Conservation (phyloP, 2,797 vertebrate genomes). For the Helostoma temminkii region DNA sequence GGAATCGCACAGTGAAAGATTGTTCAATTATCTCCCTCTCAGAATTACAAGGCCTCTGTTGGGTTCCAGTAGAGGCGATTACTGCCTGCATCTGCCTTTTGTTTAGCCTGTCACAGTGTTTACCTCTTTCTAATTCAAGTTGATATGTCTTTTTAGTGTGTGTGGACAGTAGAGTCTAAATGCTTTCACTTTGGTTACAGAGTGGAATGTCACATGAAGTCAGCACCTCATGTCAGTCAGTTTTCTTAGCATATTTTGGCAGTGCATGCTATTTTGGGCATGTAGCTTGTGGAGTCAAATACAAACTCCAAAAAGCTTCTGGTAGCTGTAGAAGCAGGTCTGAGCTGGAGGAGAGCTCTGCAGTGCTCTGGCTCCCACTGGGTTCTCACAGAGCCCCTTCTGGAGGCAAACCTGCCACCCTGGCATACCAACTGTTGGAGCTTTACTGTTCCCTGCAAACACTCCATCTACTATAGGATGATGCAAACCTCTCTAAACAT, state of each 20-base stretch:
- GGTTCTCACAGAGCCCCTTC: slow-evolving; percentile 78
- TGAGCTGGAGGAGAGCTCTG: slow-evolving; percentile 63
- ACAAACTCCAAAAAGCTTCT: slow-evolving; percentile 39
- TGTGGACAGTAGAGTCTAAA: slow-evolving; percentile 4
- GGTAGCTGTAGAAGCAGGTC: slow-evolving; percentile 49
- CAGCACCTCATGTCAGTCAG: slow-evolving; percentile 16
- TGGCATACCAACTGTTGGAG: slow-evolving; percentile 74
- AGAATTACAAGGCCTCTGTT: slow-evolving; percentile 53
- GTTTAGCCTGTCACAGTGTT: slow-evolving; percentile 50
- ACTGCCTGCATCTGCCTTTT: slow-evolving; percentile 47
- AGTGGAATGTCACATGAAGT: slow-evolving; percentile 22
- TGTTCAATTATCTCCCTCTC: slow-evolving; percentile 55
- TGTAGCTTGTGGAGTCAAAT: slow-evolving; percentile 32
- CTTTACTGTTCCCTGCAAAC: slow-evolving; percentile 72
- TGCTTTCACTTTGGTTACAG: slow-evolving; percentile 14
- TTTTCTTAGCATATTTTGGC: slow-evolving; percentile 13
- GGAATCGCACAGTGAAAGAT: slow-evolving; percentile 33
- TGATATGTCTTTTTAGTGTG: slow-evolving; percentile 10
- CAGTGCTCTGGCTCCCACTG: slow-evolving; percentile 69
- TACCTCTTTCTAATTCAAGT: slow-evolving; percentile 39
- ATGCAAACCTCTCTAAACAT: slow-evolving; percentile 41
- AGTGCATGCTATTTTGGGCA: slow-evolving; percentile 19
- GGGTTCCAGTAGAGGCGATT: slow-evolving; percentile 50
- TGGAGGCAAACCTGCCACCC: slow-evolving; percentile 80
- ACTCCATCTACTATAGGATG: slow-evolving; percentile 21